Base-by-base conservation (phyloP, 2,888 invertebrate genomes). In the Hirudinaria manillensis region DNA sequence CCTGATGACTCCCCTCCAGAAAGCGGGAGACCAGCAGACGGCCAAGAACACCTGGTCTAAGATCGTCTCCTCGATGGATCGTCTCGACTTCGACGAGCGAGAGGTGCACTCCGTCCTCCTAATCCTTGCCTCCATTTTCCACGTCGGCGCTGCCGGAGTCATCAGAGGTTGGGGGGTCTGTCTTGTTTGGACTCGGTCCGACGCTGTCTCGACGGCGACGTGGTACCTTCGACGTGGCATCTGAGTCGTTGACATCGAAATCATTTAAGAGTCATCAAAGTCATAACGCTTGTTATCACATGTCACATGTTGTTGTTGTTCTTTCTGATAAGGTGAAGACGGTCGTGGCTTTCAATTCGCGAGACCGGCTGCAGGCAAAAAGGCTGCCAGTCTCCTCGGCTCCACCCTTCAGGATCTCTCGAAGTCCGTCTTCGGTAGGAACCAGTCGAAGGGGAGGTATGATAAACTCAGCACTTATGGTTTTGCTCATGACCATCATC, bases 61-160 rank as follows among this genome's bases (percentile, higher is more conserved):
- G 70, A 61, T 76, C 24, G 6, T 29, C 10, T 36, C 67, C 21
- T n/a, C 76, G 2, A 68, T 74, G 74, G 56, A 38, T 6, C 32
- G n/a, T n/a, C 56, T 76, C 10, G 65, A 36, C 3, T 53, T 76
- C n/a, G 29, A 45, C 6, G 38, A 32, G 70, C 53, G 55, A 13
- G 72, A 76, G 55, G 29, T 74, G 51, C n/a, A 32, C 29, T 36
- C 61, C 32, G 16, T 76, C 10, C 21, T 67, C 7, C 55, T 51
- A 0, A 38, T 70, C 21, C 70, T 76, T 16, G 74, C 74, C 1
- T 38, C 70, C 66, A 61, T 76, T 36, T 74, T 73, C 65, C 76
- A 76, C 34, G 24, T 76, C 0, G 76, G 76, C 3, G 70, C 51
- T n/a, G 76, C 76, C 38, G 76, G 76, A 24, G 66, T 38, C n/a